Conservation (phyloP, 2,113 vertebrate species). For the Orthonyx spaldingii region DNA sequence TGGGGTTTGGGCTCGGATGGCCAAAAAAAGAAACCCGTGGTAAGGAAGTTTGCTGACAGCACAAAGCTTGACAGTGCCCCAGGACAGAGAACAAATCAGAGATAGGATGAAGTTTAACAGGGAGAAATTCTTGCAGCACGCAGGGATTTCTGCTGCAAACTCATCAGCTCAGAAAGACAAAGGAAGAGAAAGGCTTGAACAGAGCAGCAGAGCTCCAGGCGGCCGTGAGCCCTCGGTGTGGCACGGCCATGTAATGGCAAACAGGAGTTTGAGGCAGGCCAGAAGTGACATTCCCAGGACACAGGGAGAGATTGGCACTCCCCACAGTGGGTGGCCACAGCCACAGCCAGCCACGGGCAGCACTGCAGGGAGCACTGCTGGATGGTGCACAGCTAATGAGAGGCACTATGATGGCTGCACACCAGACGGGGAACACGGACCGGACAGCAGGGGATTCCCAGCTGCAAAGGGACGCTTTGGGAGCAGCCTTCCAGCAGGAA, state of each 20-base stretch:
- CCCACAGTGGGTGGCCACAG: neutral
- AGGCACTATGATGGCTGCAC: neutral
- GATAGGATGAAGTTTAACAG: neutral
- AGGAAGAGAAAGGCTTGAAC: neutral
- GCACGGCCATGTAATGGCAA: fast-evolving
- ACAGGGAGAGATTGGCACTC: neutral
- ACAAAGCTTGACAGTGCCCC: neutral
- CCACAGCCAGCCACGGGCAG: fast-evolving
- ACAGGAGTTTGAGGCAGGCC: neutral
- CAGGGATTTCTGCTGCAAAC: neutral
- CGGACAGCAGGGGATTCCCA: neutral
- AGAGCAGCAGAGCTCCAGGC: neutral
- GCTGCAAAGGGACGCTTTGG: neutral
- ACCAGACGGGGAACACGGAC: neutral
- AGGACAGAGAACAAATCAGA: neutral
- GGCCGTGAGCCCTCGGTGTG: neutral
- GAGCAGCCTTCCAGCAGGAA: neutral
- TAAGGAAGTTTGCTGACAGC: neutral
- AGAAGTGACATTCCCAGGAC: neutral
- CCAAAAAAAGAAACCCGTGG: neutral
- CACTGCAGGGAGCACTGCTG: neutral
- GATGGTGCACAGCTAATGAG: fast-evolving
- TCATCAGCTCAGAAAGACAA: neutral
- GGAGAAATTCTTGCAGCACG: neutral
- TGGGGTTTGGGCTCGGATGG: neutral